Base-by-base conservation (phyloP, 1,140 invertebrate species). In the Coenobita brevimanus region DNA sequence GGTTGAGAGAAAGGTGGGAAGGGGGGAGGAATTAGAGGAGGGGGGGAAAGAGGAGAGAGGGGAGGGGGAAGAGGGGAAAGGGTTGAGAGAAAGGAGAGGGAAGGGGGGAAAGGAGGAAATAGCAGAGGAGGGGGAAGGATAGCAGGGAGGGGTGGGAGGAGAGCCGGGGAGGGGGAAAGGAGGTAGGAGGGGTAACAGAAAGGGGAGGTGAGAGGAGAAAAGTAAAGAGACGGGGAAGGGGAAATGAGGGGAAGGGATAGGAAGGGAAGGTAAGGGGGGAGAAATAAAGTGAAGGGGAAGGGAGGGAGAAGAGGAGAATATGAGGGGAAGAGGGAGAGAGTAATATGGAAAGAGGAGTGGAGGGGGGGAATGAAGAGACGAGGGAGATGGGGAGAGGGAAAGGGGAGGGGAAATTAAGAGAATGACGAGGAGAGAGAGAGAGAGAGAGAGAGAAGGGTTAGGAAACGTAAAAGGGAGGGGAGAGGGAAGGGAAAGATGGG, bases 281-380 rank as follows among this genome's bases (percentile, higher is more conserved):
- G n/a, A 41, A 33, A 27, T 21, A 27, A 41, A 36, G 38, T 60
- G 46, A 62, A 8, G 36, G 27, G 36, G n/a, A 27, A 64, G 60
- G 41, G 80, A 57, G 57, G 46, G 62, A 82, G 80, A 62, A 27
- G 33, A n/a, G 30, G 80, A 46, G 76, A 54, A n/a, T 6, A 24
- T 10, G 38, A 46, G 24, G 36, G 50, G 33, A 54, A 30, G 46
- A 57, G 43, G 33, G 2, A n/a, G 43, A 46, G 62, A 43, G 17
- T 21, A 13, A 24, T n/a, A 3, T 36, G 50, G 33, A 36, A 38
- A 69, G n/a, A 41, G 62, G 17, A 64, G 43, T 17, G 50, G 62
- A n/a, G 27, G 21, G 21, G n/a, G 54, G 3, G 54, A 27, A 8
- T 41, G 30, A n/a, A 60, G 21, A 41, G 24, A 30, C 62, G 60